Percentiles rank a stretch among this genome's conserved stretches.
phyloP scores from a whole-genome alignment of 2,113 vertebrate genomes.

The Dermatemys mawii region DNA sequence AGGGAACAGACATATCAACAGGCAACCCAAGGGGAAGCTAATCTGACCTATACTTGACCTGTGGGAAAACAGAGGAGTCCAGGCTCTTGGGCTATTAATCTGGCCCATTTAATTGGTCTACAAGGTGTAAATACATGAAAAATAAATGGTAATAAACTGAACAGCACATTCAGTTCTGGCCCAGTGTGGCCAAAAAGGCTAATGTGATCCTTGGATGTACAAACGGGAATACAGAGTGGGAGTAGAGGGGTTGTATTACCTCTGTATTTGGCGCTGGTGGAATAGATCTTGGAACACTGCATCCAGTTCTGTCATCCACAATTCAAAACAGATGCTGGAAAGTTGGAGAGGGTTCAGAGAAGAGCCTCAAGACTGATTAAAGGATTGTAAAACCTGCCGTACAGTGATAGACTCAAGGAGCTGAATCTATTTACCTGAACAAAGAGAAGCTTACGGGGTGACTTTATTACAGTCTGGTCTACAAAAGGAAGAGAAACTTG shows the following conservation, averaged over 20 bases:
- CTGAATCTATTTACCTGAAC: neutral
- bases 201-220: accelerated
- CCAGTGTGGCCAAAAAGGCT: neutral
- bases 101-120: neutral
- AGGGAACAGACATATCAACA: neutral
- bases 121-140: neutral
- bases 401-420: neutral
- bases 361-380: neutral
- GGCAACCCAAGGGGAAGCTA: neutral
- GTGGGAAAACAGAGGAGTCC: neutral
- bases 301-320: neutral
- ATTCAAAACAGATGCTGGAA: neutral
- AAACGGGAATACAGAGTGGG: neutral
- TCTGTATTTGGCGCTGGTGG: neutral
- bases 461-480: neutral
- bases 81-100: neutral
- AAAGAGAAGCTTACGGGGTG: neutral
- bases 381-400: neutral
- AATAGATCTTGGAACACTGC: neutral
- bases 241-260: neutral
- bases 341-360: neutral
- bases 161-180: neutral
- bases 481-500: neutral
- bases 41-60: neutral
- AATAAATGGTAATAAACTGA: neutral